Percentiles rank a stretch among this genome's conserved stretches.
These are phyloP conservation scores for Pterostichus madidus DNA, from an alignment of 2,888 invertebrate genomes.

Conservation along the genomic window DNA sequence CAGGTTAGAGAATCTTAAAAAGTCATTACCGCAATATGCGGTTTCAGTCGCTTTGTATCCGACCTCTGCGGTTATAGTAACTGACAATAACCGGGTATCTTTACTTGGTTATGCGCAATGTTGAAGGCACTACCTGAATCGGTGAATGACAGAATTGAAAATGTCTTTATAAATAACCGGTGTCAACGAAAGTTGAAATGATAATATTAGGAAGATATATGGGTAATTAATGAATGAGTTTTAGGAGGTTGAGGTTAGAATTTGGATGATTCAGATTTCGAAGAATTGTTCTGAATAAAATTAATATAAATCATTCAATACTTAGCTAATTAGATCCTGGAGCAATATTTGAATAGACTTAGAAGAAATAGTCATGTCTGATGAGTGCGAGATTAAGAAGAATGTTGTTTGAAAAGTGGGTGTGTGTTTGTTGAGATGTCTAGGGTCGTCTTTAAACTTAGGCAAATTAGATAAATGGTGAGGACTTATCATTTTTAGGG, in stretches of 20 bases:
- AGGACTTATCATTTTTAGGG: no score
- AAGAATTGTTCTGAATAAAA: no score
- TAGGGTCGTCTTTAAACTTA: no score
- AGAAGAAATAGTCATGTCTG: no score
- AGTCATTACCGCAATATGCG: constrained; percentile 57
- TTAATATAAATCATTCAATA: no score
- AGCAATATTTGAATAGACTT: no score
- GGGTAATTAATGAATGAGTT: constrained; percentile 8
- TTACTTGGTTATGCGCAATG: background rate
- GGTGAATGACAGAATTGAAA: background rate
- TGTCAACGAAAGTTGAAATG: background rate
- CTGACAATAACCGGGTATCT: constrained; percentile 24
- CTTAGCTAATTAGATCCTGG: no score
- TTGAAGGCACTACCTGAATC: background rate
- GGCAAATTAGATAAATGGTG: no score
- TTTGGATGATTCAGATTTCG: background rate
- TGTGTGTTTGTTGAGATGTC: no score
- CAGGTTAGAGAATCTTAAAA: constrained; percentile 45
- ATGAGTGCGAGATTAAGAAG: no score
- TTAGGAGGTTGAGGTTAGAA: background rate
- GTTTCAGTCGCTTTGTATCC: constrained; percentile 50
- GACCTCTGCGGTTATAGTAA: constrained; percentile 24
- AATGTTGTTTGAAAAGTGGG: no score
- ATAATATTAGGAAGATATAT: background rate
- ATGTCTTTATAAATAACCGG: background rate